These are phyloP conservation scores for Apocrypta bakeri DNA, from an alignment of 1,140 invertebrate genomes.

Conservation along the genomic window DNA sequence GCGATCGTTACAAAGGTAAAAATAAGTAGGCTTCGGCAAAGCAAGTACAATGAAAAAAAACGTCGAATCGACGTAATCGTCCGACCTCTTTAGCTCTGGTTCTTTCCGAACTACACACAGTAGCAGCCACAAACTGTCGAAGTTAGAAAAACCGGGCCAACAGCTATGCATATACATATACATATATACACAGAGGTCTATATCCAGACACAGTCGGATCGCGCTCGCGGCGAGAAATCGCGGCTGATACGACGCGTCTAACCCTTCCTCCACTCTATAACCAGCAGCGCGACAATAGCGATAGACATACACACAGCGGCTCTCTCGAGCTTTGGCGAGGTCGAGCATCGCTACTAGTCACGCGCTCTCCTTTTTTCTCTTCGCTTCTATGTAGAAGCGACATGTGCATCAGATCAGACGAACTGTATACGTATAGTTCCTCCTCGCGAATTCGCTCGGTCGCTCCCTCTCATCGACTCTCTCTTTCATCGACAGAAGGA, in stretches of 20 bases:
- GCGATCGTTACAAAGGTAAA: too few relatives aligned
- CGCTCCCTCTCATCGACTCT: background rate
- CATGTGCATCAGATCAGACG: too few relatives aligned
- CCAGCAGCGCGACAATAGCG: background rate
- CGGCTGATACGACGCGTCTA: background rate
- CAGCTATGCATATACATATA: too few relatives aligned
- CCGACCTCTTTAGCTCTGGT: background rate
- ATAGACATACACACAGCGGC: background rate
- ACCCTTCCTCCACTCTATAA: slow-evolving; percentile 47
- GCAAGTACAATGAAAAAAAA: background rate
- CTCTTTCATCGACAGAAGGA: background rate
- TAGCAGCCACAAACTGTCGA: background rate
- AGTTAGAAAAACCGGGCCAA: background rate
- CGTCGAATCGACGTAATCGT: background rate
- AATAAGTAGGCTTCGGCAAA: background rate
- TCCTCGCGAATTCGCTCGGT: background rate
- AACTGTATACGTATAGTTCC: background rate
- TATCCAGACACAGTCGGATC: background rate
- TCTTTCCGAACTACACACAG: background rate
- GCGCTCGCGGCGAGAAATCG: background rate
- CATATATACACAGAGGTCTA: background rate
- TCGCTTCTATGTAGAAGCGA: too few relatives aligned
- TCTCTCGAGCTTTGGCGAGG: background rate
- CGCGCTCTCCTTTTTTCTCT: background rate
- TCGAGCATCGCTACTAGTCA: background rate